Evolutionary conservation across 2,888 invertebrate genomes (phyloP).

Genomic region (Tetragonisca angustula): DNA sequence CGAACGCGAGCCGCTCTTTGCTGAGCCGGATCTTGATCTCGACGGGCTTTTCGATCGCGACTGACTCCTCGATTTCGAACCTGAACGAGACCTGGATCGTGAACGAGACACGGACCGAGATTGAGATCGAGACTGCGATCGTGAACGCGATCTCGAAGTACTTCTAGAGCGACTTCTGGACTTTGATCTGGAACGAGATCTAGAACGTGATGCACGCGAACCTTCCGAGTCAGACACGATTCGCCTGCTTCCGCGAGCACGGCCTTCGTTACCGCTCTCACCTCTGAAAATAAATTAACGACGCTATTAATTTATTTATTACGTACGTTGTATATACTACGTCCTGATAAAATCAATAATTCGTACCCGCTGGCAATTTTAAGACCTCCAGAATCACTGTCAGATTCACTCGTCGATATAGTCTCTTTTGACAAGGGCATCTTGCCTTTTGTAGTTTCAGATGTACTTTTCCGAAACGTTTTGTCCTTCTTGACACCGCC

Average conservation of each 20-base stretch:
- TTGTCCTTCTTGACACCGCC: slow-evolving; percentile 82
- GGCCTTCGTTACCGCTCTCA: slow-evolving; percentile 84
- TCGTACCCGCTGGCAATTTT: slow-evolving; percentile 86
- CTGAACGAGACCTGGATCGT: slow-evolving; percentile 79
- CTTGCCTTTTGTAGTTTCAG: slow-evolving; percentile 92
- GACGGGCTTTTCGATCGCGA: slow-evolving; percentile 81
- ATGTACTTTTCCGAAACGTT: slow-evolving; percentile 82
- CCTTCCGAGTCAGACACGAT: slow-evolving; percentile 88
- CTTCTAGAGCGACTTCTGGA: slow-evolving; percentile 75
- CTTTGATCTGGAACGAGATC: slow-evolving; percentile 76
- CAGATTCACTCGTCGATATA: slow-evolving; percentile 95
- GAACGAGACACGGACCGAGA: slow-evolving; percentile 78
- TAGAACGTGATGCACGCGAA: slow-evolving; percentile 82
- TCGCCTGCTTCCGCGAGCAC: slow-evolving; percentile 85
- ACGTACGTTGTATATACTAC: not conserved
- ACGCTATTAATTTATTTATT: not conserved
- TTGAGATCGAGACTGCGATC: slow-evolving; percentile 80
- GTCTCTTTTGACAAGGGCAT: slow-evolving; percentile 96
- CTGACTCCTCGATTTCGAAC: slow-evolving; percentile 77
- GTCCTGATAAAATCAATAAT: not conserved
- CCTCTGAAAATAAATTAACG: slow-evolving; percentile 74
- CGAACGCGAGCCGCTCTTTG: slow-evolving; percentile 80
- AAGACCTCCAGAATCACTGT: slow-evolving; percentile 87
- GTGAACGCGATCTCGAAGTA: slow-evolving; percentile 77
- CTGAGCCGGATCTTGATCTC: slow-evolving; percentile 77